phyloP scores from a whole-genome alignment of 2,888 invertebrate species.

The Charanyca ferruginea region DNA sequence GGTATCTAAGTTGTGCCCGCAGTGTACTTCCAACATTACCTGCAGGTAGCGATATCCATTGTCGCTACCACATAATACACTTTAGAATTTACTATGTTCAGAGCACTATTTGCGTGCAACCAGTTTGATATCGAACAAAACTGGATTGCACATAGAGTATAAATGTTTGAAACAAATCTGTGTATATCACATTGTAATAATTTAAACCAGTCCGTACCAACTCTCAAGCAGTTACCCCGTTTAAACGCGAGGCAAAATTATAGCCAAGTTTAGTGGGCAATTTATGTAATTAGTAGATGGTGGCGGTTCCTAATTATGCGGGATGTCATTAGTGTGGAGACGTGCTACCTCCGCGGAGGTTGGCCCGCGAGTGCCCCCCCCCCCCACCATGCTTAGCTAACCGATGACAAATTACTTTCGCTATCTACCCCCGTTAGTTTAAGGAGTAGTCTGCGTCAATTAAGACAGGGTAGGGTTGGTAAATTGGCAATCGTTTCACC shows the following conservation, averaged over 20 bases:
- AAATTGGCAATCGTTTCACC: constrained; percentile 90
- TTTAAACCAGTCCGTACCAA: constrained; percentile 63
- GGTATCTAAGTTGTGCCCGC: constrained; percentile 29
- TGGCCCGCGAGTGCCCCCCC: constrained; percentile 68
- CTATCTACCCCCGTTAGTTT: constrained; percentile 85
- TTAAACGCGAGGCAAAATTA: constrained; percentile 82
- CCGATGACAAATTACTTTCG: constrained; percentile 90
- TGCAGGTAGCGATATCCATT: constrained; percentile 50
- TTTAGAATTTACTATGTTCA: constrained; percentile 43
- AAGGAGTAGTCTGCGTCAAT: constrained; percentile 89
- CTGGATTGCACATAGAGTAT: constrained; percentile 38
- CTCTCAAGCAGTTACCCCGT: constrained; percentile 70
- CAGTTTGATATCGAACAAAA: constrained; percentile 47
- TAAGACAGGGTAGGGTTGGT: constrained; percentile 87
- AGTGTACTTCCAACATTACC: constrained; percentile 29
- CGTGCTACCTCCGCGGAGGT: constrained; percentile 79
- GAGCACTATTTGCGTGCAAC: constrained; percentile 33
- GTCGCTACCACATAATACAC: constrained; percentile 49
- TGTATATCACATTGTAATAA: constrained; percentile 62
- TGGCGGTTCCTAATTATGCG: constrained; percentile 88
- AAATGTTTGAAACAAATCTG: constrained; percentile 47
- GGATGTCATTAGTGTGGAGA: constrained; percentile 87
- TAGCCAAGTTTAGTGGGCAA: constrained; percentile 88
- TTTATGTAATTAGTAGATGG: constrained; percentile 90
- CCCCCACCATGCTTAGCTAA: constrained; percentile 84